Percentiles rank a stretch among this genome's conserved stretches.
Conservation (phyloP, 2,888 invertebrate species). For the Pinctada fucata region DNA sequence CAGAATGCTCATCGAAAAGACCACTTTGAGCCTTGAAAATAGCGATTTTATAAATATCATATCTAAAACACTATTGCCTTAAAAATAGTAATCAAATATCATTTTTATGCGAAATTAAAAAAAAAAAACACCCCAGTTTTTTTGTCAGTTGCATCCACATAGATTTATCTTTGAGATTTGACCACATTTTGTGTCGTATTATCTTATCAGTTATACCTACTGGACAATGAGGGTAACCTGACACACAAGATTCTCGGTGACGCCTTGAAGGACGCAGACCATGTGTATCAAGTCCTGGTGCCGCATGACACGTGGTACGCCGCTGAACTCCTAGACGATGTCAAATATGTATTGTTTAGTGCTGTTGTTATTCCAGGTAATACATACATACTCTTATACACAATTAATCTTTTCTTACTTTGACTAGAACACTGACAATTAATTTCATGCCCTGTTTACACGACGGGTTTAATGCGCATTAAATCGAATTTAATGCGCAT, state of each 20-base stretch:
- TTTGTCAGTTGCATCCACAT: no score
- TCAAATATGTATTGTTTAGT: constrained; percentile 49
- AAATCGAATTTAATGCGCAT: no score
- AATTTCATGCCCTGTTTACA: background rate
- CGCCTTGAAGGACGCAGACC: constrained; percentile 45
- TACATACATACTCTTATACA: no score
- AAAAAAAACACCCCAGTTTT: no score
- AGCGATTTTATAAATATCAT: background rate
- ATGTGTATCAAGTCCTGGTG: constrained; percentile 47
- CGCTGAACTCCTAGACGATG: constrained; percentile 47
- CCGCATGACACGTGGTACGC: constrained; percentile 58
- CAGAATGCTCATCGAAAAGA: no score
- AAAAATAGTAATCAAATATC: no score
- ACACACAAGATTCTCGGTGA: constrained; percentile 45
- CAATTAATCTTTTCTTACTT: no score
- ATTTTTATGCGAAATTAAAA: no score
- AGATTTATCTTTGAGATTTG: no score
- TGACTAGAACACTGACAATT: background rate
- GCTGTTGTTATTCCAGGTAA: constrained; percentile 58
- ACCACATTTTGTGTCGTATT: background rate
- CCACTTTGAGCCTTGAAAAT: background rate
- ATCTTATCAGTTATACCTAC: constrained; percentile 44
- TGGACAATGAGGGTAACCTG: constrained; percentile 46
- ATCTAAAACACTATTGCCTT: no score
- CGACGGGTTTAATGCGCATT: no score